These are phyloP conservation scores for Oscheius myriophilus DNA, from an alignment of 2,888 invertebrate species.

Conservation along the genomic window DNA sequence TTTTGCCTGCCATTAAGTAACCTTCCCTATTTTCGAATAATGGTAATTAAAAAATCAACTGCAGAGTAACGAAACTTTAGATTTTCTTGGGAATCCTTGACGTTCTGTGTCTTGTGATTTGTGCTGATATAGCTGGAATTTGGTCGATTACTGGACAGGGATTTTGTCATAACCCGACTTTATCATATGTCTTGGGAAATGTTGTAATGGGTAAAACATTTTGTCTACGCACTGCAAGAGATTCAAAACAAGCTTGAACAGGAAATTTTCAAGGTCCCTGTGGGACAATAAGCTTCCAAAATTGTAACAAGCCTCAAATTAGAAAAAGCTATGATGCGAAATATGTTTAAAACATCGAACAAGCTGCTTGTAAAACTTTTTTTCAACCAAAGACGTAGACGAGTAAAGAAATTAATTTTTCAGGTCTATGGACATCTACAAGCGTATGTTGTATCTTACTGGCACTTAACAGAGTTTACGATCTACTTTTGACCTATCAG, in stretches of 20 bases:
- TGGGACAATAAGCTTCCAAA: too few species aligned
- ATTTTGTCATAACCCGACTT: conserved; percentile 36
- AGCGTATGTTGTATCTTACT: conserved; percentile 39
- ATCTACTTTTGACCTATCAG: conserved; percentile 29
- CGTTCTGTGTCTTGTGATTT: conserved; percentile 36
- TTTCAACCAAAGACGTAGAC: too few species aligned
- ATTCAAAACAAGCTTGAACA: not conserved
- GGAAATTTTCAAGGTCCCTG: too few species aligned
- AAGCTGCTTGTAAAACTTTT: too few species aligned
- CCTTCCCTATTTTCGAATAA: conserved; percentile 11
- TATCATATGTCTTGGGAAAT: conserved; percentile 36
- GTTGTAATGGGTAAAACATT: conserved; percentile 33
- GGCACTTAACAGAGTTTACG: conserved; percentile 39
- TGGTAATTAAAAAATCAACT: not conserved
- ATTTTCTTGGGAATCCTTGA: conserved; percentile 30
- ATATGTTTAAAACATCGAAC: too few species aligned
- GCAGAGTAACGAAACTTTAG: too few species aligned
- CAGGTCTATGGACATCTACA: conserved; percentile 45
- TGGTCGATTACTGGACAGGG: conserved; percentile 39
- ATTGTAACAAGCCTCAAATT: too few species aligned
- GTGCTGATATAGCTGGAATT: conserved; percentile 44
- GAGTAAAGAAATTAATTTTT: not conserved
- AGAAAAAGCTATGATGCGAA: too few species aligned
- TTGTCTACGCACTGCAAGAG: not conserved
- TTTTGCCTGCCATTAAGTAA: conserved; percentile 1